These are phyloP conservation scores for Apocrypta bakeri DNA, from an alignment of 1,140 invertebrate species.

Conservation along the genomic window DNA sequence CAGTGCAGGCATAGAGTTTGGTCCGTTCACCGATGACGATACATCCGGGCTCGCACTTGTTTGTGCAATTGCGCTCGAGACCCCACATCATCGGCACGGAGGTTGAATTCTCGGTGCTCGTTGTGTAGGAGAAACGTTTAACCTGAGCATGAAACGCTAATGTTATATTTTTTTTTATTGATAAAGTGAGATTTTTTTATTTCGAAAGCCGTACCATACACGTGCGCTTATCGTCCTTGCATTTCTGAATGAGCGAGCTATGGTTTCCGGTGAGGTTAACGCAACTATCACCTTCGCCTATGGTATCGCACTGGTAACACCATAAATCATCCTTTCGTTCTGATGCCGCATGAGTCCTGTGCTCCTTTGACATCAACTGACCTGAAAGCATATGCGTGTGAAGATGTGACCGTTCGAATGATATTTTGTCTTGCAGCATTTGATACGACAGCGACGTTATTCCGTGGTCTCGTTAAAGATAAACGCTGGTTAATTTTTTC, in stretches of 20 bases:
- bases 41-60: conserved; percentile 88
- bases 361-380: conserved; percentile 76
- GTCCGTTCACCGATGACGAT: conserved; percentile 90
- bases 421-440: too few relatives aligned
- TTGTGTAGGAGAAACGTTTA: conserved; percentile 87
- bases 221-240: conserved; percentile 82
- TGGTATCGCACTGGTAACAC: conserved; percentile 87
- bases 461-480: too few relatives aligned
- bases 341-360: conserved; percentile 84
- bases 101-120: conserved; percentile 86
- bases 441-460: too few relatives aligned
- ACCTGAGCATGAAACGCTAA: conserved; percentile 79
- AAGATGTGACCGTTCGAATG: not conserved
- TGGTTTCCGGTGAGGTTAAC: conserved; percentile 79
- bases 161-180: too few relatives aligned
- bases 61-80: conserved; percentile 86
- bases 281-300: conserved; percentile 82
- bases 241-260: conserved; percentile 80
- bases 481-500: too few relatives aligned
- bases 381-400: conserved; percentile 58
- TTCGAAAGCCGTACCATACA: conserved; percentile 80
- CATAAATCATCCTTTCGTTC: conserved; percentile 84
- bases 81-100: conserved; percentile 86
- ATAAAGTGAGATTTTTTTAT: too few relatives aligned
- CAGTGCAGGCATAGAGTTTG: conserved; percentile 88